Conservation (phyloP, 2,113 vertebrate genomes). For the Merops nubicus region DNA sequence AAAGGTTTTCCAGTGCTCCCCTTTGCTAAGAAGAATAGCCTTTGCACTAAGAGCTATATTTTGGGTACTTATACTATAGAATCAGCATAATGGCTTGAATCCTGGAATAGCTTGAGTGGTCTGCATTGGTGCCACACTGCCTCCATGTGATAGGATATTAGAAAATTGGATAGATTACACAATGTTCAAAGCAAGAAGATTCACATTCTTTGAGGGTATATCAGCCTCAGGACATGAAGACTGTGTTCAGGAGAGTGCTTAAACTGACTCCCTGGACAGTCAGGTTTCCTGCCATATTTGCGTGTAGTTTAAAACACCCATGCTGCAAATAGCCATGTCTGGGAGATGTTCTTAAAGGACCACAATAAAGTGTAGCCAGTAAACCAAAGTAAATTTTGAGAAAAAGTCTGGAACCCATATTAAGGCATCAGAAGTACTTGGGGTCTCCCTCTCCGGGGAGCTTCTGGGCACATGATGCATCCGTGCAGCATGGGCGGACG, state of each 20-base stretch:
- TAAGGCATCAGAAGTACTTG: neutral
- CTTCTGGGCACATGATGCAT: neutral
- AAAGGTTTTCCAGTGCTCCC: neutral
- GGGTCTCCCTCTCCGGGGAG: neutral
- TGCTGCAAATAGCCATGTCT: fast-evolving
- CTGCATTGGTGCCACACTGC: neutral
- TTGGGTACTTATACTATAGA: neutral
- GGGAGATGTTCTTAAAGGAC: neutral
- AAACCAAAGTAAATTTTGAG: too few species aligned
- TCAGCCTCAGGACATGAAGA: neutral
- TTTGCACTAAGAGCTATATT: neutral
- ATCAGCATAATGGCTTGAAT: neutral
- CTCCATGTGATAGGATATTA: neutral
- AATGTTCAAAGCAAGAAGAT: neutral
- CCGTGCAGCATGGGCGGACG: neutral
- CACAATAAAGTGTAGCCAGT: neutral
- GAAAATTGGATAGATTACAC: neutral
- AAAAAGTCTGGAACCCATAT: neutral
- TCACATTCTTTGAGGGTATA: neutral
- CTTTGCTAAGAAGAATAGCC: neutral
- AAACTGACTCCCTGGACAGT: neutral
- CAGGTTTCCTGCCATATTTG: neutral
- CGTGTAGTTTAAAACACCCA: neutral
- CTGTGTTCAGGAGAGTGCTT: neutral
- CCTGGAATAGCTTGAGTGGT: neutral